Evolutionary conservation across 2,113 vertebrate species (phyloP).

Genomic region (Prolemur simus): DNA sequence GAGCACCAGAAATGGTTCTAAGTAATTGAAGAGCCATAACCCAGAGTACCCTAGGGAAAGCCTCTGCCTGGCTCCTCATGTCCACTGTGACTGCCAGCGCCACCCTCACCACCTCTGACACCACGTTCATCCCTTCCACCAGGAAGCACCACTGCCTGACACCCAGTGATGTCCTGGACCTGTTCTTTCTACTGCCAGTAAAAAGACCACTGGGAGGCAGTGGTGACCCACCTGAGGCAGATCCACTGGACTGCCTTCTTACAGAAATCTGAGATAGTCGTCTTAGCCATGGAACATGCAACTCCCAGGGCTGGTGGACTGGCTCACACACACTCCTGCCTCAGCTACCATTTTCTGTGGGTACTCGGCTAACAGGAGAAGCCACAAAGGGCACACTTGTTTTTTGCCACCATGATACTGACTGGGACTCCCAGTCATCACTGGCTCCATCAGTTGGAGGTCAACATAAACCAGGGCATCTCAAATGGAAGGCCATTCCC

Average conservation of each 20-base stretch:
- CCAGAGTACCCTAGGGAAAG: not conserved
- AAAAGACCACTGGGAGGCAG: constrained; percentile 78
- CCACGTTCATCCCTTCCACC: not conserved
- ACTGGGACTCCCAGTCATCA: constrained; percentile 63
- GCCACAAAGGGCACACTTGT: constrained; percentile 66
- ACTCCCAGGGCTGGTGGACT: constrained; percentile 69
- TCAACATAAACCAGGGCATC: constrained; percentile 78
- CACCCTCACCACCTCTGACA: not conserved
- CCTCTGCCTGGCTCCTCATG: not conserved
- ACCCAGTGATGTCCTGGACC: constrained; percentile 57
- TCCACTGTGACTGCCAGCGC: not conserved
- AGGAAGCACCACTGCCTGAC: not conserved
- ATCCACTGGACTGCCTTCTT: constrained; percentile 74
- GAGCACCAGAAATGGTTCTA: constrained; percentile 50
- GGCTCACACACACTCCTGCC: constrained; percentile 79
- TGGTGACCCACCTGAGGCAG: constrained; percentile 72
- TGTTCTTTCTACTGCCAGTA: constrained; percentile 66
- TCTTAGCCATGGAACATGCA: constrained; percentile 76
- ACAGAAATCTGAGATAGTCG: constrained; percentile 76
- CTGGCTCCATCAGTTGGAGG: constrained; percentile 69
- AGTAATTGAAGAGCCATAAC: constrained; percentile 40
- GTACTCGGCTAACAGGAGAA: constrained; percentile 81
- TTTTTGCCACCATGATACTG: constrained; percentile 76
- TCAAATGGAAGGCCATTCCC: constrained; percentile 78
- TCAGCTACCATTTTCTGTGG: constrained; percentile 79